Percentiles rank a stretch among this genome's conserved stretches.
Evolutionary conservation across 1,140 invertebrate species (phyloP).

Genomic region (Apis laboriosa): DNA sequence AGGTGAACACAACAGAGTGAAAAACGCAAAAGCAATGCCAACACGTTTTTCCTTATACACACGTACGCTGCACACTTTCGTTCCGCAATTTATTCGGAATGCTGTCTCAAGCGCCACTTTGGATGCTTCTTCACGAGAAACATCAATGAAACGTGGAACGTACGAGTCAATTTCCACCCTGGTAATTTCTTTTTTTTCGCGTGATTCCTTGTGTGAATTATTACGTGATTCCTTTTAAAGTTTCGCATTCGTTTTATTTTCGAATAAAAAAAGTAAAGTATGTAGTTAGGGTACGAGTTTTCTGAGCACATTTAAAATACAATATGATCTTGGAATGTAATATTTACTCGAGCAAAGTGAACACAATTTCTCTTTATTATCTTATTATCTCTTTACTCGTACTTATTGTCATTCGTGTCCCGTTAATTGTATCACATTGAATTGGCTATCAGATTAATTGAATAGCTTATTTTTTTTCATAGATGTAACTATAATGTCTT

Average conservation of each 20-base stretch:
- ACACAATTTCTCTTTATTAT: background rate
- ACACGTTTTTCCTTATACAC: conserved; percentile 42
- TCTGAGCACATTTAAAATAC: background rate
- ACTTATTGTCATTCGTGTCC: background rate
- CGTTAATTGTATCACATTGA: background rate
- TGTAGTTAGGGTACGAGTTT: background rate
- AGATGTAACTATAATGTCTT: background rate
- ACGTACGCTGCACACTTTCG: conserved; percentile 21
- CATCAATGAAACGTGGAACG: background rate
- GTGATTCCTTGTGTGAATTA: no score
- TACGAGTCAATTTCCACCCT: background rate
- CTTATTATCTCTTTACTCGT: no score
- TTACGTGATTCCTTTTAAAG: background rate
- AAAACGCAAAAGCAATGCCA: conserved; percentile 37
- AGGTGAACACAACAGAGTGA: conserved; percentile 15
- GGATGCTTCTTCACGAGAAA: conserved; percentile 21
- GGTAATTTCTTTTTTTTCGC: background rate
- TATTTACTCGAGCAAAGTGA: background rate
- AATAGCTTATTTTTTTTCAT: no score
- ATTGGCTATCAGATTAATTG: background rate
- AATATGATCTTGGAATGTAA: background rate
- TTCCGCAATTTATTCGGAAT: conserved; percentile 62
- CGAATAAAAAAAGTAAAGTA: background rate
- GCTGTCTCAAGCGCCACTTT: conserved; percentile 45
- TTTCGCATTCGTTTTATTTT: background rate